Percentiles rank a stretch among this genome's conserved stretches.
Conservation (phyloP, 2,888 invertebrate genomes). For the Dryobota labecula region DNA sequence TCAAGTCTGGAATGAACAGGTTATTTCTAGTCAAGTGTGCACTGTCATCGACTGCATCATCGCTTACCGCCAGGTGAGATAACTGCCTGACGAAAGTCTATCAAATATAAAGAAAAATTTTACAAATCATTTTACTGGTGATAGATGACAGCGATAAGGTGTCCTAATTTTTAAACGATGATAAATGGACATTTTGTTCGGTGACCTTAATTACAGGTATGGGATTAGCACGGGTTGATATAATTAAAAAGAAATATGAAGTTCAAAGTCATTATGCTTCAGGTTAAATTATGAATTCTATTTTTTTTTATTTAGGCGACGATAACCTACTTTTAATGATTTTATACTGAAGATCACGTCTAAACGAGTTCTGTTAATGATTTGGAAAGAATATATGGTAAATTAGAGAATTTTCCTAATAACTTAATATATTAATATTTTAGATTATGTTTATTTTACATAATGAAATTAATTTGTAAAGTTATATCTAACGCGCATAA, state of each 20-base stretch:
- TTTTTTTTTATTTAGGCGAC: background rate
- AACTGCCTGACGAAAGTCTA: background rate
- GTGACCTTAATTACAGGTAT: conserved; percentile 52
- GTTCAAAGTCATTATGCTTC: conserved; percentile 16
- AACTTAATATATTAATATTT: too few relatives aligned
- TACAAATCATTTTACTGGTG: conserved; percentile 38
- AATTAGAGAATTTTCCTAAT: too few relatives aligned
- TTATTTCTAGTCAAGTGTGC: background rate
- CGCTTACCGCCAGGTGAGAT: background rate
- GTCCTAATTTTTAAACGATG: conserved; percentile 46
- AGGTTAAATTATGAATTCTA: background rate
- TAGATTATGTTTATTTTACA: too few relatives aligned
- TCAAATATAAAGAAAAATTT: conserved; percentile 18
- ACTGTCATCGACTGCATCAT: background rate
- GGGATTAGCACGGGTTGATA: conserved; percentile 25
- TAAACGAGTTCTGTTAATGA: too few relatives aligned
- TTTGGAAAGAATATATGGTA: too few relatives aligned
- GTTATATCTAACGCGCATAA: too few relatives aligned
- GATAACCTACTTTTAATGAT: too few relatives aligned
- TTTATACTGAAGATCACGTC: too few relatives aligned
- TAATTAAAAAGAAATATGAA: conserved; percentile 18
- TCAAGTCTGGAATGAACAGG: background rate
- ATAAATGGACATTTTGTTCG: conserved; percentile 47
- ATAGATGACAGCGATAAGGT: conserved; percentile 35
- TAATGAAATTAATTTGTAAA: too few relatives aligned